Conservation (phyloP, 2,113 vertebrate genomes). For the Datnioides undecimradiatus region DNA sequence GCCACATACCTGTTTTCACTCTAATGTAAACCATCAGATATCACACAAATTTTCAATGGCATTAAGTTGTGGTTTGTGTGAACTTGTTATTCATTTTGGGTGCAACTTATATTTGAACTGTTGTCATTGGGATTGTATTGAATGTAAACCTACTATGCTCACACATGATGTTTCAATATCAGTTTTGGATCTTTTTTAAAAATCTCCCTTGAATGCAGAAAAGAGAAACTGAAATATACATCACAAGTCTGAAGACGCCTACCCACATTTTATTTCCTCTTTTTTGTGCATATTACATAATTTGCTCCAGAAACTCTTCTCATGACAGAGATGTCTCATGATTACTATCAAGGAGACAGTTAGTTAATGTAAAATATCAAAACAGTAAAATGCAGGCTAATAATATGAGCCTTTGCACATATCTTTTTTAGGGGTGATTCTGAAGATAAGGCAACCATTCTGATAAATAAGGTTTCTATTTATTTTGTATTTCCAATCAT, state of each 20-base stretch:
- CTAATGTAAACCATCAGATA: conserved; percentile 92
- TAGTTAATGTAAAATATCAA: not conserved
- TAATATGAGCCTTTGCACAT: not conserved
- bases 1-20: conserved; percentile 92
- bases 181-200: not conserved
- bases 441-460: not conserved
- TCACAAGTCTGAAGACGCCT: not conserved
- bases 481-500: not conserved
- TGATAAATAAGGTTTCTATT: not conserved
- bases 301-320: not conserved
- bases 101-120: not conserved
- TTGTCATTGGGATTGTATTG: not conserved
- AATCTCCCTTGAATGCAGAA: not conserved
- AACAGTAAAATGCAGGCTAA: not conserved
- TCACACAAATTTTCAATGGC: conserved; percentile 94
- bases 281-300: not conserved
- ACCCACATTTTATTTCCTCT: not conserved
- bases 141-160: too few relatives aligned
- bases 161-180: not conserved
- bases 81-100: not conserved
- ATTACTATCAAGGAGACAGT: too few relatives aligned
- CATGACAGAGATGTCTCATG: too few relatives aligned
- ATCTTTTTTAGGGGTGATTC: not conserved
- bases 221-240: not conserved
- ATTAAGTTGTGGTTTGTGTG: conserved; percentile 47